Base-by-base conservation (phyloP, 2,797 vertebrate species). In the Neosilurus mollespiculum region DNA sequence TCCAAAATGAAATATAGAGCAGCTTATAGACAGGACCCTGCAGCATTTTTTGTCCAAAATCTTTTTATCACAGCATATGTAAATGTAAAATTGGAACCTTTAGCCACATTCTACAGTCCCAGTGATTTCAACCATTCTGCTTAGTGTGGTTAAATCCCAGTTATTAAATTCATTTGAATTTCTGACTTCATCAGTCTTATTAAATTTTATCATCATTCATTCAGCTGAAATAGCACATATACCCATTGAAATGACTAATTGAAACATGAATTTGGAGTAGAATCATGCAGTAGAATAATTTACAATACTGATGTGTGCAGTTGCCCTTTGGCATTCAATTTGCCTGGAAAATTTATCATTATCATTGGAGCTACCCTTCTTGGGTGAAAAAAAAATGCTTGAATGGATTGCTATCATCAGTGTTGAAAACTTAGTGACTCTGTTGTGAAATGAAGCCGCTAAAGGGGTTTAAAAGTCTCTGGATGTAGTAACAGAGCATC, bases 1-100 rank as follows among this genome's bases (percentile, higher is more conserved):
- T 91, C 88, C 82, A 85, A 89, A 90, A 93, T 91, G 87, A 91
- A 90, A 89, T 87, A 89, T 89, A 89, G 88, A 87, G 72, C 85
- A 78, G 71, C 30, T 81, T 90, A 86, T 84, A 87, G 86, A 87
- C 81, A 78, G 83, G 85, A 79, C 83, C 92, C 88, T 65, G n/a
- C 82, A 85, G 90, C 84, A 69, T 30, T 62, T 88, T 86, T 88
- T 86, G 75, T 80, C 83, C 18, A 22, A 82, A 71, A 81, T 85
- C 80, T 85, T 59, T 80, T 87, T 81, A 87, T 88, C 81, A 75
- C 30, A 67, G 70, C 73, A 82, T 71, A 80, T 78, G 43, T 86
- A 69, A 43, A 81, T 85, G 70, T 82, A 69, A 76, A 80, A 81
- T 51, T 67, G 66, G 71, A 85, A 83, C 80, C 62, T 82, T 30